Conservation (phyloP, 2,888 invertebrate species). For the Merodon equestris region DNA sequence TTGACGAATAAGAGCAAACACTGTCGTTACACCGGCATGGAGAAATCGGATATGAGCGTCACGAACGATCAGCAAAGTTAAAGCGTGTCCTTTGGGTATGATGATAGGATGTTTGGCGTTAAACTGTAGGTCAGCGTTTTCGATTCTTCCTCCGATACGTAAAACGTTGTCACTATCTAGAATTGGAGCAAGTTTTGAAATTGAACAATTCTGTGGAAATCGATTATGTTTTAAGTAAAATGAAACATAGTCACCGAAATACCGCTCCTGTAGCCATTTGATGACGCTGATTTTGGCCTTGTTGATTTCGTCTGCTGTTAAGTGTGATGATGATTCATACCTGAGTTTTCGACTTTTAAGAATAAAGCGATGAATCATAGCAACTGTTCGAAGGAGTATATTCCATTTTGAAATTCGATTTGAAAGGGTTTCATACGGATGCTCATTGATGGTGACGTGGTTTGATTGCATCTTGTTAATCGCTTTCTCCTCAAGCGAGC, state of each 20-base stretch:
- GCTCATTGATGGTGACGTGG: neutral
- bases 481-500: no score
- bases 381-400: conserved; percentile 7
- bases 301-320: neutral
- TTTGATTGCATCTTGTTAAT: no score
- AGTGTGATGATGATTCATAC: no score
- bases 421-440: conserved; percentile 3
- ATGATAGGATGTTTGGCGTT: conserved; percentile 35
- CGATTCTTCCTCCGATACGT: conserved; percentile 9
- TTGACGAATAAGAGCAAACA: conserved; percentile 25
- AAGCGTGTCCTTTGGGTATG: no score
- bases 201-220: neutral
- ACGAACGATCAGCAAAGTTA: neutral
- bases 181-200: neutral
- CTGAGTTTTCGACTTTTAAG: neutral
- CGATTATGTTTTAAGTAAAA: neutral
- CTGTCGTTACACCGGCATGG: conserved; percentile 4
- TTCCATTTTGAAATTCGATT: conserved; percentile 10
- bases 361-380: conserved; percentile 8
- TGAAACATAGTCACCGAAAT: conserved; percentile 6
- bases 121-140: conserved; percentile 10
- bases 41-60: neutral
- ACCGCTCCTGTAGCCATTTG: conserved; percentile 7
- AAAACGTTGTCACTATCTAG: neutral
- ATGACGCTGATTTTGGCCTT: no score